These are phyloP conservation scores for Amphipoea lucens DNA, from an alignment of 2,888 invertebrate genomes.

Conservation along the genomic window DNA sequence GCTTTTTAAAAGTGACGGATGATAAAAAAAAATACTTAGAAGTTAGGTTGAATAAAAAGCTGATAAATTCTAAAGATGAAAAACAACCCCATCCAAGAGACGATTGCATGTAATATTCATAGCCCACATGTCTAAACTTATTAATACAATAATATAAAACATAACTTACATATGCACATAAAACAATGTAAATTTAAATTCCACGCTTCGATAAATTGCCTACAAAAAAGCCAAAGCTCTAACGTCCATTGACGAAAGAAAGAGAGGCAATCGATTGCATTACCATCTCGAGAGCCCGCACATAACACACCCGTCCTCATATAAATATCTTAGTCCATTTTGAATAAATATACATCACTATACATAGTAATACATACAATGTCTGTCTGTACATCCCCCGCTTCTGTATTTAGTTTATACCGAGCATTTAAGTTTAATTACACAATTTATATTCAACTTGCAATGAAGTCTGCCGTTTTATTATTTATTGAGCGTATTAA, in stretches of 20 bases:
- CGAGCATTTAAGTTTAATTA: slow-evolving; percentile 86
- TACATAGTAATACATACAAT: slow-evolving; percentile 66
- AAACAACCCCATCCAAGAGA: not conserved
- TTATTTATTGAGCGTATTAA: slow-evolving; percentile 83
- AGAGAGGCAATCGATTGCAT: slow-evolving; percentile 34
- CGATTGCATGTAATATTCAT: slow-evolving; percentile 4
- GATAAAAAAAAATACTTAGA: not conserved
- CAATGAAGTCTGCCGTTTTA: slow-evolving; percentile 84
- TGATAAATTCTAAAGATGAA: not conserved
- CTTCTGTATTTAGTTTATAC: slow-evolving; percentile 80
- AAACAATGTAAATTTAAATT: slow-evolving; percentile 30
- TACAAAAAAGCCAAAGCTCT: slow-evolving; percentile 29
- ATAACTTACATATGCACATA: not conserved
- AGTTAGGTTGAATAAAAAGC: not conserved
- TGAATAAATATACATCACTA: slow-evolving; percentile 57
- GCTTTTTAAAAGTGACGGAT: not conserved
- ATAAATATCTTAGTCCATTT: slow-evolving; percentile 60
- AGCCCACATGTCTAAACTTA: not conserved
- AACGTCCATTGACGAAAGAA: slow-evolving; percentile 18
- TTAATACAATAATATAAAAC: not conserved
- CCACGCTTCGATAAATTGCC: slow-evolving; percentile 5
- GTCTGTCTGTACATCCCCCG: slow-evolving; percentile 67
- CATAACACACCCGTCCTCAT: slow-evolving; percentile 39
- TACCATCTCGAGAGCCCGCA: slow-evolving; percentile 15
- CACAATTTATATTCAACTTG: slow-evolving; percentile 88